Conservation (phyloP, 2,797 vertebrate genomes). For the Alosa sapidissima region DNA sequence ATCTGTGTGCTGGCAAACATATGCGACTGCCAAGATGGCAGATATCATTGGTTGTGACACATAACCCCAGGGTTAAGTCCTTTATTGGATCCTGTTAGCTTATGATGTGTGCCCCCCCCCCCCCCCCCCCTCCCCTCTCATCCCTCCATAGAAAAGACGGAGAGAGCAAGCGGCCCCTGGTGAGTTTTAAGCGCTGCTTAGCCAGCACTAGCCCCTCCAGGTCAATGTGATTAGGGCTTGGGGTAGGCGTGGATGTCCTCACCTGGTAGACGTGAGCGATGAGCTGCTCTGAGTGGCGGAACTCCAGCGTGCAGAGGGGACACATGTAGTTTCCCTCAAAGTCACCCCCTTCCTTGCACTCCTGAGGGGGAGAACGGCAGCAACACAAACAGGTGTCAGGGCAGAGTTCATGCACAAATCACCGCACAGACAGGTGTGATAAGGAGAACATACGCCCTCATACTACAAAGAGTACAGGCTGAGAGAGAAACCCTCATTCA, state of each 20-base stretch:
- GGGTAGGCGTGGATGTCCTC: constrained; percentile 36
- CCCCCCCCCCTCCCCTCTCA: not conserved
- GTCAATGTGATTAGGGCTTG: constrained; percentile 28
- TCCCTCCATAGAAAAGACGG: not conserved
- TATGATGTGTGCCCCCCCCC: not conserved
- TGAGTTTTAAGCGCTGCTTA: constrained; percentile 42
- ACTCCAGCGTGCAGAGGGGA: constrained; percentile 92
- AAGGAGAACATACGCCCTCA: not conserved
- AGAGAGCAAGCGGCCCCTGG: not conserved
- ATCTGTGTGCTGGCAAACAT: not conserved
- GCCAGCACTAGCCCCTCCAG: not conserved
- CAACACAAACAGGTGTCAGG: constrained; percentile 21
- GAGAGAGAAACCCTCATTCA: not conserved
- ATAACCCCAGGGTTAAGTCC: constrained; percentile 22
- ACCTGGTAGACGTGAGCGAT: constrained; percentile 97
- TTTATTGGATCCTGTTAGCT: constrained; percentile 25
- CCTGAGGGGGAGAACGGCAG: constrained; percentile 56
- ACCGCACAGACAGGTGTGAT: not conserved
- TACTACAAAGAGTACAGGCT: not conserved
- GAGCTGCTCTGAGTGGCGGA: constrained; percentile 89
- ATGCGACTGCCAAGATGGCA: not conserved
- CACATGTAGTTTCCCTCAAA: constrained; percentile 77
- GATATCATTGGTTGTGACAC: not conserved
- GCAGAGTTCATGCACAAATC: constrained; percentile 1
- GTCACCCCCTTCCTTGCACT: constrained; percentile 72